These are phyloP conservation scores for Aegypius monachus DNA, from an alignment of 2,113 vertebrate species.

Conservation along the genomic window DNA sequence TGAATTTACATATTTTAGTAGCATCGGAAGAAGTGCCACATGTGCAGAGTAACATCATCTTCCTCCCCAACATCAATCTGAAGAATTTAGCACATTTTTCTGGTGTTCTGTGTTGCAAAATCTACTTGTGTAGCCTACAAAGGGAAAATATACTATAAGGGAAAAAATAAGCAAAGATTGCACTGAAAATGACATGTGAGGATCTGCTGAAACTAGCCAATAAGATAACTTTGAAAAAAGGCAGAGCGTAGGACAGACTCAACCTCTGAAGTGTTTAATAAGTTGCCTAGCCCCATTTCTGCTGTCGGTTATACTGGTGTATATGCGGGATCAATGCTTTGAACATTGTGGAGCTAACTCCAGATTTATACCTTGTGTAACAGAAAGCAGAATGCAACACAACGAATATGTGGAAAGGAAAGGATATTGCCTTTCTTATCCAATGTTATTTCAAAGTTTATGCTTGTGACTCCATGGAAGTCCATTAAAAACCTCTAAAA, in stretches of 20 bases:
- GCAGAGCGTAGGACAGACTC: not conserved
- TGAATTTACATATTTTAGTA: not conserved
- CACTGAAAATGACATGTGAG: not conserved
- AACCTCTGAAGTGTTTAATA: slow-evolving; percentile 35
- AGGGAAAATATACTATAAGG: not conserved
- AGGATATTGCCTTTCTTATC: slow-evolving; percentile 49
- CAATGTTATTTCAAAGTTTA: slow-evolving; percentile 45
- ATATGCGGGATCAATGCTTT: not conserved
- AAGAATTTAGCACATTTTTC: not conserved
- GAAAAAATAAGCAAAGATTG: not conserved
- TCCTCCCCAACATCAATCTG: not conserved
- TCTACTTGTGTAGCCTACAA: not conserved
- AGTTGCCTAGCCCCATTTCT: not conserved
- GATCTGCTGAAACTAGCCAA: not conserved
- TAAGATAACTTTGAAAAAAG: not conserved
- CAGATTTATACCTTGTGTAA: not conserved
- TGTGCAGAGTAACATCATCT: not conserved
- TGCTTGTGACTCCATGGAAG: not conserved
- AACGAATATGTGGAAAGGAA: slow-evolving; percentile 1
- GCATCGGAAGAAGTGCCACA: not conserved
- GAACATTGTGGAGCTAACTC: not conserved
- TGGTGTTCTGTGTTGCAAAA: not conserved
- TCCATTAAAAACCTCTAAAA: slow-evolving; percentile 5
- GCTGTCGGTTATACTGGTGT: not conserved
- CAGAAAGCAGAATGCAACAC: not conserved